A percentile compares a stretch with the other conserved stretches of the same genome.
These are phyloP conservation scores for Drosophila grimshawi DNA, from an alignment of 1,140 invertebrate genomes.

Conservation along the genomic window DNA sequence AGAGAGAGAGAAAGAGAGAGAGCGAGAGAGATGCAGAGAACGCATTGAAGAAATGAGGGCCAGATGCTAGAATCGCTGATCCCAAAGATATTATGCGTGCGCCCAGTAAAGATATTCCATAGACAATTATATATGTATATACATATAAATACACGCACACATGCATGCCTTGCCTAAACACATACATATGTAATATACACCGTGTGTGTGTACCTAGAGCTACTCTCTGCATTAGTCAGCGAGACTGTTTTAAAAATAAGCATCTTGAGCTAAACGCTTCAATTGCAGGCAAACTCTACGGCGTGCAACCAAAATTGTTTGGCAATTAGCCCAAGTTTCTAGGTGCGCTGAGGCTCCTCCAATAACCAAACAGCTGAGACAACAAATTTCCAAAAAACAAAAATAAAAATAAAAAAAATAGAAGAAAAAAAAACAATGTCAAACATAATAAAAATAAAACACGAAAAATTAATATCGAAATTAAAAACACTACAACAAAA, in stretches of 20 bases:
- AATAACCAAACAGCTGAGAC: constrained; percentile 37
- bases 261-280: constrained; percentile 24
- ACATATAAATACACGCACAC: neutral
- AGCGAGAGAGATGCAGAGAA: constrained; percentile 1
- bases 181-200: neutral
- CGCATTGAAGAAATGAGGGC: constrained; percentile 11
- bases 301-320: constrained; percentile 15
- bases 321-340: neutral
- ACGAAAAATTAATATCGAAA: neutral
- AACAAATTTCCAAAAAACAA: constrained; percentile 21
- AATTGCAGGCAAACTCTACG: constrained; percentile 20
- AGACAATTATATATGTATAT: neutral
- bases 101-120: constrained; percentile 32
- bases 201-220: neutral
- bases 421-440: neutral
- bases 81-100: constrained; percentile 29
- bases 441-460: neutral
- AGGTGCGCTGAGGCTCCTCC: constrained; percentile 1
- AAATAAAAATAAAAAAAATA: neutral
- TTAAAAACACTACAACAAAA: constrained; percentile 3
- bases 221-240: constrained; percentile 38
- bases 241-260: constrained; percentile 45
- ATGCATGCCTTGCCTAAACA: neutral
- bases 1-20: neutral
- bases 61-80: constrained; percentile 42